Percentiles rank a stretch among this genome's conserved stretches.
Conservation (phyloP, 2,888 invertebrate species). For the Opisthograptis luteolata region DNA sequence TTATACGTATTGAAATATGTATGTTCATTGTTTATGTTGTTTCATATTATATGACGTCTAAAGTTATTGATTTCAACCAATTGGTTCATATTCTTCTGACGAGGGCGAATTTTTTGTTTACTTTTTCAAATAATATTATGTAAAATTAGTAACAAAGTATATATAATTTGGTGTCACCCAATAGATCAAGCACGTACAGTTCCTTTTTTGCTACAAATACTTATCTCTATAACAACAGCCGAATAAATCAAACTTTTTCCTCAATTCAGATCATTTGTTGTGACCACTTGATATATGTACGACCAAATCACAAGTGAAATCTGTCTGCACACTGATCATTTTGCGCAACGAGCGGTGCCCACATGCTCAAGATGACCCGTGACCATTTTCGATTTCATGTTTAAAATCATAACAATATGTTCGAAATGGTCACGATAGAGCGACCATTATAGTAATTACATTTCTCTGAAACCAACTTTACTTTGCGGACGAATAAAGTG, state of each 20-base stretch:
- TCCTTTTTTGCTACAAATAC: not conserved
- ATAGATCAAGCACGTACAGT: too few species aligned
- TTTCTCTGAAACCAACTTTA: conserved; percentile 53
- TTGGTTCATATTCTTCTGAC: too few species aligned
- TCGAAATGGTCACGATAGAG: conserved; percentile 72
- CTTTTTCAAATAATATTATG: too few species aligned
- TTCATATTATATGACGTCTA: too few species aligned
- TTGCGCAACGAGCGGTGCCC: conserved; percentile 60
- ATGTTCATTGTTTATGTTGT: too few species aligned
- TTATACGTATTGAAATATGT: too few species aligned
- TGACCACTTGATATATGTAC: conserved; percentile 56
- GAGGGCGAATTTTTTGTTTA: too few species aligned
- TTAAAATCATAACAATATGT: conserved; percentile 77
- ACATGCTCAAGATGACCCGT: conserved; percentile 68
- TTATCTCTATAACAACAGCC: too few species aligned
- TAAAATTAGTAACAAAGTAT: too few species aligned
- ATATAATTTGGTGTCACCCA: too few species aligned
- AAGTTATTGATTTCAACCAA: too few species aligned
- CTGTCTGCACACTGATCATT: conserved; percentile 56
- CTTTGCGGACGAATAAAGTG: conserved; percentile 44
- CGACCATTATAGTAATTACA: conserved; percentile 77
- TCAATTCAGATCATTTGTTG: conserved; percentile 38
- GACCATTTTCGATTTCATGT: conserved; percentile 77
- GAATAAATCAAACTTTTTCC: conserved; percentile 14
- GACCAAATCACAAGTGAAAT: conserved; percentile 64